Conservation (phyloP, 2,888 invertebrate species). For the Drosophila subquinaria region DNA sequence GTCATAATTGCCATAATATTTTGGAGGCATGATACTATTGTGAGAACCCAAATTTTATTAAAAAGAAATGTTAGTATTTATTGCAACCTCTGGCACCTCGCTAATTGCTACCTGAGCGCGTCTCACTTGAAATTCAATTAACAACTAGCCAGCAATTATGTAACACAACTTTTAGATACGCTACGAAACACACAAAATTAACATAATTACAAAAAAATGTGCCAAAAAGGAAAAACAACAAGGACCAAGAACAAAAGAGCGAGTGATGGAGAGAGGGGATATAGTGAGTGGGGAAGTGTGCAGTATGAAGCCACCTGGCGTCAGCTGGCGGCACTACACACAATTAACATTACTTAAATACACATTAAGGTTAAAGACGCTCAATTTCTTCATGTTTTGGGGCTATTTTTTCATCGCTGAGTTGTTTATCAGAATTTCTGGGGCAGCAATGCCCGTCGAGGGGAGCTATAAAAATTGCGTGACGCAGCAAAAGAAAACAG, state of each 20-base stretch:
- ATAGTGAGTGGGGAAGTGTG: slow-evolving; percentile 6
- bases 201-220: slow-evolving; percentile 59
- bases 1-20: not conserved
- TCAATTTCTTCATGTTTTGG: slow-evolving; percentile 74
- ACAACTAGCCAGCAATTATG: slow-evolving; percentile 59
- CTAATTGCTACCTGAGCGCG: slow-evolving; percentile 48
- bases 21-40: not conserved
- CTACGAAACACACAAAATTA: slow-evolving; percentile 46
- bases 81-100: slow-evolving; percentile 11
- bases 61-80: slow-evolving; percentile 11
- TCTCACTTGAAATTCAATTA: slow-evolving; percentile 68
- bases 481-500: slow-evolving; percentile 74
- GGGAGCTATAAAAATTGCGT: slow-evolving; percentile 73
- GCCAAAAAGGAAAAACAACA: slow-evolving; percentile 49
- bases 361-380: slow-evolving; percentile 82
- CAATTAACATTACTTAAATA: slow-evolving; percentile 83
- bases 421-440: slow-evolving; percentile 66
- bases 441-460: slow-evolving; percentile 21
- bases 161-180: slow-evolving; percentile 60
- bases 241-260: not conserved
- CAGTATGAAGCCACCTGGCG: slow-evolving; percentile 48
- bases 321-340: slow-evolving; percentile 62
- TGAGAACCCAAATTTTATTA: slow-evolving; percentile 6
- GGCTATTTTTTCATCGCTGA: slow-evolving; percentile 69
- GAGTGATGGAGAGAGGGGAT: slow-evolving; percentile 2